Conservation (phyloP, 2,888 invertebrate species). For the Hecatera dysodea region DNA sequence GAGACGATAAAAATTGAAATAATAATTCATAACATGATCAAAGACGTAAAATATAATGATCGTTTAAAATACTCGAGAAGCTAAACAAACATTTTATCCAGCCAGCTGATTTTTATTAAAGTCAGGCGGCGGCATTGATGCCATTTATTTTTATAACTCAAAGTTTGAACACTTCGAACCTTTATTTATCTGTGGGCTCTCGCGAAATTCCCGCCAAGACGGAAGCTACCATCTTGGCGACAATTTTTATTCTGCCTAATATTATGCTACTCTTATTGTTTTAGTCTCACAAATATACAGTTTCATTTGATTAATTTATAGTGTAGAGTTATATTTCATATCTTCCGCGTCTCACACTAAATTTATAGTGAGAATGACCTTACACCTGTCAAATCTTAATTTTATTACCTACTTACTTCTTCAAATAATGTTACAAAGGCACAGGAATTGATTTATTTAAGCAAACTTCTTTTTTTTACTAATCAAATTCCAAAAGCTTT, state of each 20-base stretch:
- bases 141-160: slow-evolving; percentile 48
- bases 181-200: slow-evolving; percentile 19
- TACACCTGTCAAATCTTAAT: slow-evolving; percentile 19
- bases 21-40: slow-evolving; percentile 67
- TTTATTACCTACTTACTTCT: background rate
- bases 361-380: slow-evolving; percentile 34
- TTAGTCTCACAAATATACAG: slow-evolving; percentile 24
- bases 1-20: slow-evolving; percentile 56
- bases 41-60: slow-evolving; percentile 61
- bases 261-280: background rate
- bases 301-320: slow-evolving; percentile 23
- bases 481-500: slow-evolving; percentile 7
- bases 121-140: slow-evolving; percentile 37
- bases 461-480: background rate
- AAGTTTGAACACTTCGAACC: background rate
- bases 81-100: slow-evolving; percentile 64
- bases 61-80: slow-evolving; percentile 63
- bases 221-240: background rate
- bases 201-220: slow-evolving; percentile 7
- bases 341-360: slow-evolving; percentile 19
- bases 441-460: background rate
- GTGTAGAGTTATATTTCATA: slow-evolving; percentile 29
- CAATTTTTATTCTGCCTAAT: background rate
- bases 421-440: slow-evolving; percentile 5
- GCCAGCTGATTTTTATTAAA: slow-evolving; percentile 66